These are phyloP conservation scores for Paracanthobrama guichenoti DNA, from an alignment of 2,113 vertebrate species.

Conservation along the genomic window DNA sequence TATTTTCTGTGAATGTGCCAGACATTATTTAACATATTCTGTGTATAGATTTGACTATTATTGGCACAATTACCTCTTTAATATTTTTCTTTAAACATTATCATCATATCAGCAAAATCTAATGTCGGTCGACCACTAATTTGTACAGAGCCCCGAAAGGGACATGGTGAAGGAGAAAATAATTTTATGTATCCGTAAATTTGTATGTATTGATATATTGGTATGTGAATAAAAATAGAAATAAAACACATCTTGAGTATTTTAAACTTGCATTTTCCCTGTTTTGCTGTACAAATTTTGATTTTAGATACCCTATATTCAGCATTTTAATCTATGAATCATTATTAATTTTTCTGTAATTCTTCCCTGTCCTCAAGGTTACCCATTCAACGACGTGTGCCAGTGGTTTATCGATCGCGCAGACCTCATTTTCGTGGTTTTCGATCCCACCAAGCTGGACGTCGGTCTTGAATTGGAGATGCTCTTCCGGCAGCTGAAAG, in stretches of 20 bases:
- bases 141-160: too few species aligned
- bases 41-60: neutral
- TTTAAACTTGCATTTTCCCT: too few species aligned
- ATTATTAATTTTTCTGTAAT: neutral
- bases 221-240: too few species aligned
- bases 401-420: conserved; percentile 99
- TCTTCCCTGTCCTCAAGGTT: conserved; percentile 74
- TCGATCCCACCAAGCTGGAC: conserved; percentile 96
- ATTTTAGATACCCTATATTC: neutral
- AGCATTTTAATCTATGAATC: neutral
- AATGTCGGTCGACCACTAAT: too few species aligned
- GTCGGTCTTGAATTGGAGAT: conserved; percentile 96
- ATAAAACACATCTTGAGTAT: too few species aligned
- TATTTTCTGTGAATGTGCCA: too few species aligned
- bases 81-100: too few species aligned
- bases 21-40: neutral
- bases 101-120: too few species aligned
- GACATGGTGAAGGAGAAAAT: too few species aligned
- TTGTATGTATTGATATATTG: too few species aligned
- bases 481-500: conserved; percentile 95
- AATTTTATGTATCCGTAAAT: too few species aligned
- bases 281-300: neutral
- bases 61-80: too few species aligned
- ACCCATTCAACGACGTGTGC: conserved; percentile 97
- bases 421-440: conserved; percentile 96